Base-by-base conservation (phyloP, 2,888 invertebrate genomes). In the Bimastos eiseni region DNA sequence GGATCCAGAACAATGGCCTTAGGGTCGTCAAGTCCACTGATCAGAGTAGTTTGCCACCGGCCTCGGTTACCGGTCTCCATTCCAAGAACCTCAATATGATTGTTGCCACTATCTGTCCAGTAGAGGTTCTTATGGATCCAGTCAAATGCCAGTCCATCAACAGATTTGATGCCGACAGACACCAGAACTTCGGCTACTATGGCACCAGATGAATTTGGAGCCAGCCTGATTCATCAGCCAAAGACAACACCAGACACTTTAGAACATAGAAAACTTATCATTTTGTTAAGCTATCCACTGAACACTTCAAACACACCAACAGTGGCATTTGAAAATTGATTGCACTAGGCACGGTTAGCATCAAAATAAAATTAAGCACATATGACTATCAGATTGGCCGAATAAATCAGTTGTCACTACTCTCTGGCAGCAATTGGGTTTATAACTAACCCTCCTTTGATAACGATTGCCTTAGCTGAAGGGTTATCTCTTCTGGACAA, bases 1-100 rank as follows among this genome's bases (percentile, higher is more conserved):
- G 99, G 99, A 96, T 99, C 98, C 91, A 99, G 96, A 4, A 98
- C 98, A 93, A 99, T 98, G 5, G 98, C 98, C 93, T 98, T 96
- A 0, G 99, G 99, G 94, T 99, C 98, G 95, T 98, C 98, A 91
- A 99, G 96, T 89, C 96, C 96, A 94, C 97, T 97, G 93, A 96
- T 96, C 92, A 99, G 97, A 90, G 99, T 96, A 24, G 97, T 97
- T 95, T 97, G 98, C 91, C 98, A 96, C 96, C 97, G 96, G 34
- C 92, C 92, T 36, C 86, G 36, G 0, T 93, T 97, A 92, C 95
- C 95, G 44, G 95, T 93, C 91, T 94, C 94, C 36, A 95, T 95
- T 24, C 86, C 44, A 33, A 90, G 44, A 92, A 95, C 95, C 86
- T 96, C 95, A 8, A 95, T 93, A 6, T 94, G 93, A 84, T 95